Evolutionary conservation across 2,888 invertebrate genomes (phyloP), one percentile per base, ranked within the genome.

Genomic region (Orthosia cruda): DNA sequence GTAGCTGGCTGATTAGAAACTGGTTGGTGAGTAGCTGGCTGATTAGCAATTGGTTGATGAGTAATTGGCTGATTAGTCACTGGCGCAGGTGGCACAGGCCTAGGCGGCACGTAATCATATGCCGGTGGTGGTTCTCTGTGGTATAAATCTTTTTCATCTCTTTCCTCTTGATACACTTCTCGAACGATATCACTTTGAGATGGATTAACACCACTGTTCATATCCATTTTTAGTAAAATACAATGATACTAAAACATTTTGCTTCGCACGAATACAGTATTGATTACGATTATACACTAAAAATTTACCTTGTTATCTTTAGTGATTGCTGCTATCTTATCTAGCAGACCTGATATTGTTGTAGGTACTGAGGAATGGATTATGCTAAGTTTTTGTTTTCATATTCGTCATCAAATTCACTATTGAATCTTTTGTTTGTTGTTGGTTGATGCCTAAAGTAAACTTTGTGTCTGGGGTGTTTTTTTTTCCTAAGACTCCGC

Each of bases 111-210:
- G 45, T 64, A 59, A 45, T 92, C 88, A 80, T 96, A 96, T 0
- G 96, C 94, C 3, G 96, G 96, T 11, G 96, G 96, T 20, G 93
- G 93, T 40, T 94, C 93, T 54, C 89, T 85, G 40, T 88, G 83
- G 13, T 83, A 81, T n/a, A 58, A 71, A 3, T 86, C 77, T 71
- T 82, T 85, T 65, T 90, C 92, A 77, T 88, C 79, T 52, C 47
- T 85, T 23, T 86, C 88, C 58, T 87, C 75, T 82, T 81, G 62
- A n/a, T 89, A 65, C 64, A 90, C 91, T 66, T 85, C 85, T 69
- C 86, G 86, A 20, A 76, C 86, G 58, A 68, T 71, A 65, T 80
- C 81, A 84, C 84, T 87, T 73, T 86, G 83, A 57, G 84, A 80
- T 57, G 87, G 86, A 81, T 90, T 90, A 11, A 87, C 86, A 81